These are phyloP conservation scores for Hypomesus transpacificus DNA, from an alignment of 2,113 vertebrate species.

Conservation along the genomic window DNA sequence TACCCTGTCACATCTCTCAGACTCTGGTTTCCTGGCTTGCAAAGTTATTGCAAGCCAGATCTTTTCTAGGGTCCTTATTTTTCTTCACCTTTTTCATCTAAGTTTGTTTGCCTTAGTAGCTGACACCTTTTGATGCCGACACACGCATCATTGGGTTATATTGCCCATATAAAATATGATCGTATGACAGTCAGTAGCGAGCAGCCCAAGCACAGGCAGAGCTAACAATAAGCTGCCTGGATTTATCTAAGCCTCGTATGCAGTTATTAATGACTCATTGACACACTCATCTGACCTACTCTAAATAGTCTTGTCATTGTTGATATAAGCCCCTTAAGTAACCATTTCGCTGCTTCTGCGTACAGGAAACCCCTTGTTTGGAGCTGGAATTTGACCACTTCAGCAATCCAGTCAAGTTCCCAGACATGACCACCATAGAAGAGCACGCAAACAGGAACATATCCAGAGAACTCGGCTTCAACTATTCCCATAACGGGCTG, in stretches of 20 bases:
- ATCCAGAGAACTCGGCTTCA: conserved; percentile 92
- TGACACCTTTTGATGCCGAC: no score
- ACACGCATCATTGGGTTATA: no score
- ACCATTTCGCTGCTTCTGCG: conserved; percentile 17
- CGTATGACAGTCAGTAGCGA: no score
- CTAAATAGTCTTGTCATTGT: conserved; percentile 7
- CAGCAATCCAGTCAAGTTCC: conserved; percentile 93
- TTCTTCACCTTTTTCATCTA: no score
- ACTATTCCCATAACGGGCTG: conserved; percentile 88
- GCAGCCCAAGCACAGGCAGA: not conserved
- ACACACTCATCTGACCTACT: conserved; percentile 6
- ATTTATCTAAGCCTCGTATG: conserved; percentile 43
- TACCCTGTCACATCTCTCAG: no score
- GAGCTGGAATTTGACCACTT: conserved; percentile 98
- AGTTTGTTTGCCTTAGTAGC: no score
- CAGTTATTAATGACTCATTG: conserved; percentile 40
- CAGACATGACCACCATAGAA: conserved; percentile 90
- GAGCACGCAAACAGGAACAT: conserved; percentile 96
- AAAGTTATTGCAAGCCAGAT: no score
- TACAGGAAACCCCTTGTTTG: conserved; percentile 95
- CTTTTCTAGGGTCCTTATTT: no score
- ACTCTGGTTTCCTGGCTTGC: no score
- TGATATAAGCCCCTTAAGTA: conserved; percentile 26
- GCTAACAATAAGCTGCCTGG: conserved; percentile 33
- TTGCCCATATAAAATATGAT: no score